Evolutionary conservation across 1,140 invertebrate genomes (phyloP), one percentile per base, ranked within the genome.

Genomic region (Whitmania pigra): DNA sequence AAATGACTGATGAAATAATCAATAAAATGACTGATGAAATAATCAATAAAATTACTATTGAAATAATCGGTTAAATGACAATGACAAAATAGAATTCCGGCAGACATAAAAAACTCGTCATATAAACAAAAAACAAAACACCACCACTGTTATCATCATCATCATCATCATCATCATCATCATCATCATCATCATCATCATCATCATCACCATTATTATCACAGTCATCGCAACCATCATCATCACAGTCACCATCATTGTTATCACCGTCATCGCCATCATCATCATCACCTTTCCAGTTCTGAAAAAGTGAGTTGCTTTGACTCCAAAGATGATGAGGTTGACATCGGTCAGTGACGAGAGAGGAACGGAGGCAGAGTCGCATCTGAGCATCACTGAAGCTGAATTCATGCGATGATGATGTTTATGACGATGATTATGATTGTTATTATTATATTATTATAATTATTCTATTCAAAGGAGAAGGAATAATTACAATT

Each of bases 131-230:
- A n/a, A n/a, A n/a, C n/a, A n/a, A n/a, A n/a, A n/a, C n/a, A n/a
- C n/a, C n/a, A n/a, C n/a, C n/a, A n/a, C 27, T 31, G 36, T 68
- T 25, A 68, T 68, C 67, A 68, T 68, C 22, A 68, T 68, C 67
- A n/a, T 73, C 72, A 55, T 49, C 71, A 25, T 57, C 60, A 25
- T 25, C 67, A 68, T 25, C 67, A 68, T 4, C 5, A 68, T 68
- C 67, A 68, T 31, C 36, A 68, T 20, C 67, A 68, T 36, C 67
- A 68, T 68, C 67, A 7, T 5, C 22, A 25, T 36, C 67, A 68
- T 36, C 67, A 68, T 68, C n/a, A n/a, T n/a, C n/a, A n/a, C n/a
- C n/a, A n/a, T n/a, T n/a, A n/a, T n/a, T n/a, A n/a, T n/a, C n/a
- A n/a, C n/a, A n/a, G n/a, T n/a, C n/a, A n/a, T n/a, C n/a, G n/a